Conservation (phyloP, 1,140 invertebrate genomes). For the Drosophila insularis region DNA sequence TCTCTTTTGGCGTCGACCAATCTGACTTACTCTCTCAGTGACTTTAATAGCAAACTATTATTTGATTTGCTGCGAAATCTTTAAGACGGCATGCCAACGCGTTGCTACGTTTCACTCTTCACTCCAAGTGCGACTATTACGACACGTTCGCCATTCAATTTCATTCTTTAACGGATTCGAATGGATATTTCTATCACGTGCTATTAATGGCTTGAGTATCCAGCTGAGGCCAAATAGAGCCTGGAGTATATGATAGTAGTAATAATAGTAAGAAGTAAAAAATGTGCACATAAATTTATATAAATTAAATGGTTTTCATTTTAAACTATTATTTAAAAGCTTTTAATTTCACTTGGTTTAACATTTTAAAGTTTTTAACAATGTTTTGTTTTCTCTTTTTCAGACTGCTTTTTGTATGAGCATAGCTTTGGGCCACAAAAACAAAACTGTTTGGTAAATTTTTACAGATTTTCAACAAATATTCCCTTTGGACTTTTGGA, state of each 20-base stretch:
- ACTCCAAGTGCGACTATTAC: conserved; percentile 39
- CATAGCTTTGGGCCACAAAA: conserved; percentile 36
- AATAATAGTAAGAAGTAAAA: too few relatives aligned
- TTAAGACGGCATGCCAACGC: conserved; percentile 1
- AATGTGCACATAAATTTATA: background rate
- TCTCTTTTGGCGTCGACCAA: background rate
- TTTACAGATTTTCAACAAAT: conserved; percentile 54
- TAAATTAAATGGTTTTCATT: background rate
- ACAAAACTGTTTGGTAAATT: conserved; percentile 38
- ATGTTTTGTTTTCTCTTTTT: background rate
- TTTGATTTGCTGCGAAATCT: conserved; percentile 14
- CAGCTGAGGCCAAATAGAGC: background rate
- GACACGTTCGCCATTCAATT: conserved; percentile 72
- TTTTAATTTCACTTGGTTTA: conserved; percentile 7
- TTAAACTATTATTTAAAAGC: conserved; percentile 13
- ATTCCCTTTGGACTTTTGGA: conserved; percentile 41
- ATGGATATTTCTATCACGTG: conserved; percentile 57
- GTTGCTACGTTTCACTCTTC: background rate
- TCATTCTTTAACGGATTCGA: conserved; percentile 52
- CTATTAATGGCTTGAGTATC: conserved; percentile 33
- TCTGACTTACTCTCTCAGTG: conserved; percentile 28
- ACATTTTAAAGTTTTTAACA: background rate
- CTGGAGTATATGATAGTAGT: background rate
- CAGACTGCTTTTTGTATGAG: conserved; percentile 11
- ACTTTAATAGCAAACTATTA: conserved; percentile 48